These are phyloP conservation scores for Enteromius paludinosus DNA, from an alignment of 2,797 vertebrate genomes.

Conservation along the genomic window DNA sequence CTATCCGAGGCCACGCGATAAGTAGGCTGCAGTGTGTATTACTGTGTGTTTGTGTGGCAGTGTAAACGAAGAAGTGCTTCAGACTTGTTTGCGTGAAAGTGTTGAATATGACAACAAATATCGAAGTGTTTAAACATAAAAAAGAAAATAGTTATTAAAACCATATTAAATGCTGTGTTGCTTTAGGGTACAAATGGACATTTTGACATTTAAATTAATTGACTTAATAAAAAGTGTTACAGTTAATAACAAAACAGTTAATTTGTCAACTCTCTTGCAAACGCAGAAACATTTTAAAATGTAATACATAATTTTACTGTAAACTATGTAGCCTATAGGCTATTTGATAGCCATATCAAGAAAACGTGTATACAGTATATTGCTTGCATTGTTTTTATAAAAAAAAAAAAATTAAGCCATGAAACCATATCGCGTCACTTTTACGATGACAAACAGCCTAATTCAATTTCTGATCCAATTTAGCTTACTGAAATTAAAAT, in stretches of 20 bases:
- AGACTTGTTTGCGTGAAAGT: conserved; percentile 29
- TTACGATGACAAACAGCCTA: neutral
- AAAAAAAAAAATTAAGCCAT: neutral
- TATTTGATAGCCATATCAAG: neutral
- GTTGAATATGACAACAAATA: conserved; percentile 35
- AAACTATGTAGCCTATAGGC: neutral
- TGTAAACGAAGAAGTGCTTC: conserved; percentile 9
- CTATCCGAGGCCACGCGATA: conserved; percentile 90
- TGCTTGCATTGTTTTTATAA: neutral
- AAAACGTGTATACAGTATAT: neutral
- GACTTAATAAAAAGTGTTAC: neutral
- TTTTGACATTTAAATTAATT: neutral
- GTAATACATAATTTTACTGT: neutral
- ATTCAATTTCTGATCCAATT: neutral
- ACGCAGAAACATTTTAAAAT: neutral
- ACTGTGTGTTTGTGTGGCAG: conserved; percentile 51
- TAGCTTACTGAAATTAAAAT: neutral
- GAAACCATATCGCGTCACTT: neutral
- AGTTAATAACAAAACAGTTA: neutral
- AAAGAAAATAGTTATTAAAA: neutral
- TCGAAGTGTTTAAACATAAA: neutral
- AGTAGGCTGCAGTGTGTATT: conserved; percentile 77
- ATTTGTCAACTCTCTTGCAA: neutral
- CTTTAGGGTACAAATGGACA: neutral
- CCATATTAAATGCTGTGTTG: neutral